Evolutionary conservation across 2,888 invertebrate species (phyloP).

Genomic region (Tenthredo livida): DNA sequence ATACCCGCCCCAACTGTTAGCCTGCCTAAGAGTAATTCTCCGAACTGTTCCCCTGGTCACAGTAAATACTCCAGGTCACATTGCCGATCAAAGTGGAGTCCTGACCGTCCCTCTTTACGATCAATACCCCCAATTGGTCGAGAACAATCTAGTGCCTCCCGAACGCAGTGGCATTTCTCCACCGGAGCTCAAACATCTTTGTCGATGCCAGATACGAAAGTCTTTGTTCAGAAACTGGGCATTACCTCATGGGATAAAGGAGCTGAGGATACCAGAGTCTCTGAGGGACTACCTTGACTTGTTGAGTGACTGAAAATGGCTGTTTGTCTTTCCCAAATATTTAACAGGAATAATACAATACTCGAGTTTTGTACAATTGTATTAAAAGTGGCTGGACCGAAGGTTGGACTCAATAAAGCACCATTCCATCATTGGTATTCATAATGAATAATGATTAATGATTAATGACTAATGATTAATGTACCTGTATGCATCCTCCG

Average conservation of each 20-base stretch:
- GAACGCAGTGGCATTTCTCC: conserved; percentile 83
- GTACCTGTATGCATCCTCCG: conserved; percentile 94
- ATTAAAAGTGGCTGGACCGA: background rate
- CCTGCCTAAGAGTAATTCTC: conserved; percentile 85
- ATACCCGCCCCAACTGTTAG: conserved; percentile 86
- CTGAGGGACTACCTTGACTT: conserved; percentile 88
- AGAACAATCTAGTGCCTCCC: conserved; percentile 82
- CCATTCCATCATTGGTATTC: background rate
- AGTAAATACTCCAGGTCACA: conserved; percentile 70
- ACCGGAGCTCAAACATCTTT: conserved; percentile 88
- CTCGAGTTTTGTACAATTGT: conserved; percentile 3
- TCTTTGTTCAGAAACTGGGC: conserved; percentile 85
- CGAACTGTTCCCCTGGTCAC: conserved; percentile 82
- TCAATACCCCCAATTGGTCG: conserved; percentile 79
- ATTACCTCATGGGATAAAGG: conserved; percentile 87
- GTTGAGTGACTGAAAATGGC: conserved; percentile 82
- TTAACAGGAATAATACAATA: background rate
- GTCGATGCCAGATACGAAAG: conserved; percentile 86
- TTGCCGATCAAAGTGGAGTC: conserved; percentile 71
- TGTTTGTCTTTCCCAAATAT: background rate
- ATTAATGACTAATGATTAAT: background rate
- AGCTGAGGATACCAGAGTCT: conserved; percentile 84
- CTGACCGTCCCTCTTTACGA: conserved; percentile 70
- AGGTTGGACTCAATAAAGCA: background rate
- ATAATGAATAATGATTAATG: background rate